Evolutionary conservation across 2,797 vertebrate genomes (phyloP).

Genomic region (Amblyraja radiata): DNA sequence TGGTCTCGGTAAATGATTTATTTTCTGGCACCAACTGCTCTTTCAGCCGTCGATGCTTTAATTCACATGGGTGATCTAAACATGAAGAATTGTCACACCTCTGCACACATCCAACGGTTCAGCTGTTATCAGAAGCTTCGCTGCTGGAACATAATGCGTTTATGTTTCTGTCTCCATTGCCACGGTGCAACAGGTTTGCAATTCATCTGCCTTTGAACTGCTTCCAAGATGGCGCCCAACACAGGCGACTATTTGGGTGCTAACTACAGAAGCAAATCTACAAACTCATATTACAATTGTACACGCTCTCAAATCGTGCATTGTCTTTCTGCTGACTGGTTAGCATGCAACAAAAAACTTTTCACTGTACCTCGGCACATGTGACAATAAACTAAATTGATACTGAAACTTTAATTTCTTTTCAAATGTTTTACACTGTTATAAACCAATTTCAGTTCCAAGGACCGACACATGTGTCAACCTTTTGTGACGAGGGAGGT

Average conservation of each 20-base stretch:
- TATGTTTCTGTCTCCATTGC: background rate
- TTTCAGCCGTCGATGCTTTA: background rate
- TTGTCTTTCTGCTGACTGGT: too few species aligned
- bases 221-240: too few species aligned
- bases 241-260: too few species aligned
- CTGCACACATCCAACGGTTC: background rate
- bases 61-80: background rate
- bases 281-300: too few species aligned
- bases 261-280: too few species aligned
- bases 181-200: background rate
- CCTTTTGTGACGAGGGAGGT: conserved; percentile 2
- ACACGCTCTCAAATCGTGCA: too few species aligned
- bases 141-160: background rate
- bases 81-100: background rate
- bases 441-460: conserved; percentile 3
- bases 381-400: too few species aligned
- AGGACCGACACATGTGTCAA: background rate
- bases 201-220: background rate
- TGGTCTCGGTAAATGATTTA: background rate
- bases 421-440: background rate
- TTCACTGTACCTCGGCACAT: too few species aligned
- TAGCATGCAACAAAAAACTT: too few species aligned
- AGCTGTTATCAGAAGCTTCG: background rate
- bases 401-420: background rate
- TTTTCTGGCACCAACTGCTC: background rate